These are phyloP conservation scores for Anastrepha obliqua DNA, from an alignment of 1,140 invertebrate genomes.

Conservation along the genomic window DNA sequence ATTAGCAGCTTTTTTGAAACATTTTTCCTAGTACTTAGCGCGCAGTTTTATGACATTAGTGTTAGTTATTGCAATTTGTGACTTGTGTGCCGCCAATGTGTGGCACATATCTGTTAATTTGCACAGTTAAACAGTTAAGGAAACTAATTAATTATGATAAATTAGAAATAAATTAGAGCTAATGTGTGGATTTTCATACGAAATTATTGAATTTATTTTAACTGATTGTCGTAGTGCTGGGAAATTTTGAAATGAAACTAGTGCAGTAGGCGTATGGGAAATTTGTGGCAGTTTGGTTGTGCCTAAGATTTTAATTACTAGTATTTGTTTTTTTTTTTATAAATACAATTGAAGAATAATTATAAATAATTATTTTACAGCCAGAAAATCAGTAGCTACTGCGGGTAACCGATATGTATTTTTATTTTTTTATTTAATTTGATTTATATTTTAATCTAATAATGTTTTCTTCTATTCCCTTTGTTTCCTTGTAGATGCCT, in stretches of 20 bases:
- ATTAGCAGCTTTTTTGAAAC: too few relatives aligned
- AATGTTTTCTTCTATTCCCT: neutral
- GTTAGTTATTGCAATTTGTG: neutral
- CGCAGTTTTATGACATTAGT: neutral
- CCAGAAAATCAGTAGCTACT: too few relatives aligned
- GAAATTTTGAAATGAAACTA: neutral
- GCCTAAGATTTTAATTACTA: neutral
- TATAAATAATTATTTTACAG: too few relatives aligned
- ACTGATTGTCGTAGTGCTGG: too few relatives aligned
- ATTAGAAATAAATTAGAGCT: neutral
- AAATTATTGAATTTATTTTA: too few relatives aligned
- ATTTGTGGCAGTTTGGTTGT: neutral
- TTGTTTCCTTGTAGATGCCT: conserved; percentile 78
- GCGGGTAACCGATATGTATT: neutral
- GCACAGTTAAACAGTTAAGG: neutral
- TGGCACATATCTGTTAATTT: neutral
- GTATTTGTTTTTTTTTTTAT: neutral
- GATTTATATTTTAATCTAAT: neutral
- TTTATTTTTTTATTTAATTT: neutral
- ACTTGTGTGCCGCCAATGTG: neutral
- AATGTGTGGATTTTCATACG: neutral
- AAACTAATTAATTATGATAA: neutral
- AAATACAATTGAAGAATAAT: too few relatives aligned
- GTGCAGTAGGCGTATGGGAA: neutral
- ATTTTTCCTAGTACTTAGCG: neutral